A percentile compares a stretch with the other conserved stretches of the same genome.
These are phyloP conservation scores for Hydrozoanthus tunicans DNA, from an alignment of 64 coral and sea anemone genomes.

Conservation along the genomic window DNA sequence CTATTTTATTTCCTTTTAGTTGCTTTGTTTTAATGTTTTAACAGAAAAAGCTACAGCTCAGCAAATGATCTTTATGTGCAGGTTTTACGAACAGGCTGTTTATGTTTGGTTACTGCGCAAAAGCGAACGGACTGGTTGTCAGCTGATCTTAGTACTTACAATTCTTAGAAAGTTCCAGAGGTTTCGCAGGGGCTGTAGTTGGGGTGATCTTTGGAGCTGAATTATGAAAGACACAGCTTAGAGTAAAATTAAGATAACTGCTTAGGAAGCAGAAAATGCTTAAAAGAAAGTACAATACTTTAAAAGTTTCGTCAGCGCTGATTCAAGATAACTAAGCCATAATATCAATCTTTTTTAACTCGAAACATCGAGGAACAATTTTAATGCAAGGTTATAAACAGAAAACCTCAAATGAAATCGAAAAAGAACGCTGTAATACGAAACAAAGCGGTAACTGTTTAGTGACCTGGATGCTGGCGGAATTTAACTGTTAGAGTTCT, in stretches of 20 bases:
- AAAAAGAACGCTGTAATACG: too few relatives aligned
- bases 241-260: neutral
- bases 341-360: too few relatives aligned
- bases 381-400: too few relatives aligned
- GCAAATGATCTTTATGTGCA: neutral
- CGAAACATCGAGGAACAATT: too few relatives aligned
- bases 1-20: neutral
- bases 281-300: too few relatives aligned
- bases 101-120: neutral
- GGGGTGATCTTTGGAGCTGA: slow-evolving; percentile 32
- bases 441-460: too few relatives aligned
- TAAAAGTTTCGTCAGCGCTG: too few relatives aligned
- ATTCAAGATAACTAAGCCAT: too few relatives aligned
- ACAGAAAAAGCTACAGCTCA: neutral
- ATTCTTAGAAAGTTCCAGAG: slow-evolving; percentile 25
- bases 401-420: too few relatives aligned
- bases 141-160: slow-evolving; percentile 12
- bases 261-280: too few relatives aligned
- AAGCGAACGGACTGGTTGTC: neutral
- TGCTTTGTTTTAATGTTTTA: neutral
- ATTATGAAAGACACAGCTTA: slow-evolving; percentile 30
- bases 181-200: slow-evolving; percentile 6
- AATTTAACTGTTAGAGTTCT: too few relatives aligned
- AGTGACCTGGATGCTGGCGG: too few relatives aligned
- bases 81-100: neutral